These are phyloP conservation scores for Amblyornis subalaris DNA, from an alignment of 2,113 vertebrate species.

Conservation along the genomic window DNA sequence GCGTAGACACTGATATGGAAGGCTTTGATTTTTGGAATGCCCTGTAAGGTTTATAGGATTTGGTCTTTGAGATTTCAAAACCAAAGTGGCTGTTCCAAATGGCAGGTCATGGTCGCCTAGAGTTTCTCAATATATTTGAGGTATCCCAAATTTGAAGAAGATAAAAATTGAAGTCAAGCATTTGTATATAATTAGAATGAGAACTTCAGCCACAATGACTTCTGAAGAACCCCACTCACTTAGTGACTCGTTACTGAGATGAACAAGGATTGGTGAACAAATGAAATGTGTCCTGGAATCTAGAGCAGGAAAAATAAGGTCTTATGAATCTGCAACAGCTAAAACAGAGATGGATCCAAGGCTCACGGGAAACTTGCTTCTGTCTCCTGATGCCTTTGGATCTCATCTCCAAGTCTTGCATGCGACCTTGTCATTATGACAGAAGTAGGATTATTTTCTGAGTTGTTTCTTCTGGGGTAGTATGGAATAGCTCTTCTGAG, in stretches of 20 bases:
- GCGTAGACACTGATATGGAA: background rate
- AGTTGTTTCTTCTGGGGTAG: background rate
- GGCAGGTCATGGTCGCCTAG: background rate
- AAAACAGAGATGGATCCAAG: background rate
- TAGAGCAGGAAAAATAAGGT: background rate
- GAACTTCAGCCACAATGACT: background rate
- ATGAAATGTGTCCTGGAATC: background rate
- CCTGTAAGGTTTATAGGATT: background rate
- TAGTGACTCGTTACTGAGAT: background rate
- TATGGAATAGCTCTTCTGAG: background rate
- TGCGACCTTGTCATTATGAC: background rate
- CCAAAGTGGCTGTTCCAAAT: background rate
- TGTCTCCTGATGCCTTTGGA: background rate
- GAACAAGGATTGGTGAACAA: accelerated
- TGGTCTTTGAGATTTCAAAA: background rate
- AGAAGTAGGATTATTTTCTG: background rate
- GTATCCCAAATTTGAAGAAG: background rate
- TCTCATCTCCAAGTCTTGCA: background rate
- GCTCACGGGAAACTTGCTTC: background rate
- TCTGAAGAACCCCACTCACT: background rate
- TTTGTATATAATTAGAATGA: background rate
- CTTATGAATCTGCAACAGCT: background rate
- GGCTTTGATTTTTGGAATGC: background rate
- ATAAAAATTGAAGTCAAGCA: background rate
- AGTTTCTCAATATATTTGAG: background rate